These are phyloP conservation scores for Notodonta dromedarius DNA, from an alignment of 2,888 invertebrate genomes.

Conservation along the genomic window DNA sequence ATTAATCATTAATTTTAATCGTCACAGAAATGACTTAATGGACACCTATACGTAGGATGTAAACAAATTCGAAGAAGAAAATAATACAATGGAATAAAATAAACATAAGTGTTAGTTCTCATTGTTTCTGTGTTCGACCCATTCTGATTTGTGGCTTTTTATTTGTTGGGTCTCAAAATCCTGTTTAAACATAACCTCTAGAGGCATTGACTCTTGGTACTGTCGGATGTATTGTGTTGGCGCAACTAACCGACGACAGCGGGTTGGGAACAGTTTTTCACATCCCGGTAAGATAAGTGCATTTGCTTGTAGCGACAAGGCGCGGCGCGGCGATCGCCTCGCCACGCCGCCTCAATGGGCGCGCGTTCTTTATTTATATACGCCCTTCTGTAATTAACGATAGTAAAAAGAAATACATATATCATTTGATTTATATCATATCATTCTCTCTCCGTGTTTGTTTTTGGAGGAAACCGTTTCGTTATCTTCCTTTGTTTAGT, in stretches of 20 bases:
- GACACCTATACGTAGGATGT: constrained; percentile 30
- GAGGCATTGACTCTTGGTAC: constrained; percentile 70
- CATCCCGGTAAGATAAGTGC: constrained; percentile 82
- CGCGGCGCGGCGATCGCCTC: constrained; percentile 73
- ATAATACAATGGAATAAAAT: constrained; percentile 56
- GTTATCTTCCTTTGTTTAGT: constrained; percentile 44
- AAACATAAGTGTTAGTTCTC: constrained; percentile 59
- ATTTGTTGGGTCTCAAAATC: constrained; percentile 66
- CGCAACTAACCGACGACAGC: constrained; percentile 76
- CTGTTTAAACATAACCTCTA: constrained; percentile 67
- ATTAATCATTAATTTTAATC: constrained; percentile 42
- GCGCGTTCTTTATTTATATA: constrained; percentile 79
- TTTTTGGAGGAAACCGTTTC: constrained; percentile 54
- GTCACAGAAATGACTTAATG: constrained; percentile 33
- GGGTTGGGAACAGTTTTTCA: constrained; percentile 78
- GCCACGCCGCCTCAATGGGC: constrained; percentile 72
- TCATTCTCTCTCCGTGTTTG: constrained; percentile 54
- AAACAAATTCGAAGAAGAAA: constrained; percentile 43
- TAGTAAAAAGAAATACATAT: constrained; percentile 75
- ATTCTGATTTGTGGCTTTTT: constrained; percentile 64
- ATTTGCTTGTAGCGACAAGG: constrained; percentile 83
- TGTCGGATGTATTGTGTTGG: constrained; percentile 67
- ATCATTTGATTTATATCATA: constrained; percentile 74
- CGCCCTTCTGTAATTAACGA: constrained; percentile 80
- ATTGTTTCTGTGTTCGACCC: constrained; percentile 66